Evolutionary conservation across 1,140 invertebrate species (phyloP).

Genomic region (Drosophila neocordata): DNA sequence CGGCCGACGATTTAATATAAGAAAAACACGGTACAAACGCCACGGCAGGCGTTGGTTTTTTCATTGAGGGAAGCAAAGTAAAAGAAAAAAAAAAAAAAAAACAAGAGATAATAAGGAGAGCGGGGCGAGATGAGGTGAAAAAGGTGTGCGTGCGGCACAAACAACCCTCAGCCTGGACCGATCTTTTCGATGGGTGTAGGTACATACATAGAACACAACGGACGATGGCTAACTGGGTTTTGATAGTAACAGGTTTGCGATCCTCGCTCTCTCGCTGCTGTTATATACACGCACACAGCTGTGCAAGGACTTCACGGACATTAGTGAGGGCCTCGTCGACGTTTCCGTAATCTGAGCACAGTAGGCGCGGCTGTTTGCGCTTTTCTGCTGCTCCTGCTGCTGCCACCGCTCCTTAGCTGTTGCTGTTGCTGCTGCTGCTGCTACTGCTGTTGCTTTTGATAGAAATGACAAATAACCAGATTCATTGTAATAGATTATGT

Average conservation of each 20-base stretch:
- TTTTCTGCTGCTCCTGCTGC: constrained; percentile 58
- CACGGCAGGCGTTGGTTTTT: constrained; percentile 53
- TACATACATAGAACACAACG: constrained; percentile 28
- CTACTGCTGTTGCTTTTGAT: constrained; percentile 60
- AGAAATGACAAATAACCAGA: constrained; percentile 83
- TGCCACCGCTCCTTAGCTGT: not conserved
- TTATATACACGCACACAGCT: constrained; percentile 56
- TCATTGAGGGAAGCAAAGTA: constrained; percentile 20
- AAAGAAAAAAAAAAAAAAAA: constrained; percentile 3
- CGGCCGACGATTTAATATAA: constrained; percentile 78
- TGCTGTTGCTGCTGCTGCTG: constrained; percentile 7
- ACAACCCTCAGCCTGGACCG: constrained; percentile 64
- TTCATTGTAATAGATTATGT: constrained; percentile 83
- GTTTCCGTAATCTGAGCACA: constrained; percentile 77
- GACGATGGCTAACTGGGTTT: constrained; percentile 66
- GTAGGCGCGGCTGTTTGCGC: constrained; percentile 79
- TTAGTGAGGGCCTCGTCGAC: constrained; percentile 57
- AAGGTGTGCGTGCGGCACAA: constrained; percentile 61
- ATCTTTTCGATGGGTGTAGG: constrained; percentile 68
- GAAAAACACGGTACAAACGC: constrained; percentile 58
- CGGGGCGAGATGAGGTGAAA: constrained; percentile 39
- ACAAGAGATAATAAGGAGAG: constrained; percentile 8
- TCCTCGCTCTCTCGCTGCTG: constrained; percentile 15
- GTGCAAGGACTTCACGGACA: constrained; percentile 71
- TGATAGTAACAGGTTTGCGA: constrained; percentile 76